phyloP scores from a whole-genome alignment of 2,888 invertebrate genomes.

The Steinernema scapterisci region DNA sequence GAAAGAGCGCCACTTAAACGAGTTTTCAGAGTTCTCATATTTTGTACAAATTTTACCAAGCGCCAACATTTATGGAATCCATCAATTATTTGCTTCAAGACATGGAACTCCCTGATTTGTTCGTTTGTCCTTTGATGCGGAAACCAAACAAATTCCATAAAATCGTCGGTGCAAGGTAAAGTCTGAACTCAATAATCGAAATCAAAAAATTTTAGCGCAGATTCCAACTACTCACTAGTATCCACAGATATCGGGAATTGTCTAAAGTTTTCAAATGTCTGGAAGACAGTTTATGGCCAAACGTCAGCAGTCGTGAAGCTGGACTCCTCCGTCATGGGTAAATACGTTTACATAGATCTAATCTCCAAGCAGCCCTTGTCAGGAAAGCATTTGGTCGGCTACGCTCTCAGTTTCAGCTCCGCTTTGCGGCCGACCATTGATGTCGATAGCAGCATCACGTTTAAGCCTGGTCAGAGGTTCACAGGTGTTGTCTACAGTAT shows the following conservation, averaged over 20 bases:
- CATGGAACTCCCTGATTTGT: neutral
- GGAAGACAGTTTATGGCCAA: neutral
- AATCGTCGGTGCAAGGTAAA: too few relatives aligned
- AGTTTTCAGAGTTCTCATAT: neutral
- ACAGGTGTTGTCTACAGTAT: neutral
- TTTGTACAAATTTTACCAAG: conserved; percentile 15
- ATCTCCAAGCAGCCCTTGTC: neutral
- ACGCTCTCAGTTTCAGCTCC: neutral
- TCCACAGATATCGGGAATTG: neutral
- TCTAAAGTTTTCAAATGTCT: neutral
- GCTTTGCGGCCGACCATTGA: neutral
- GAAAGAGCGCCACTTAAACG: too few relatives aligned
- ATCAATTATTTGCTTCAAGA: neutral
- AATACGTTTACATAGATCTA: too few relatives aligned
- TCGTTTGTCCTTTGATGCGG: neutral
- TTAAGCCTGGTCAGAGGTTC: neutral
- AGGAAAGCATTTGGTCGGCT: neutral
- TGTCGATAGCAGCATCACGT: neutral
- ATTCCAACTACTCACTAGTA: too few relatives aligned
- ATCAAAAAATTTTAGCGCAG: too few relatives aligned
- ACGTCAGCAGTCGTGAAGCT: neutral
- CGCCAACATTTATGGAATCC: conserved; percentile 12
- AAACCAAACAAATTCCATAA: too few relatives aligned
- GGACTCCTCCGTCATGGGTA: neutral
- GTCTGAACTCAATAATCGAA: too few relatives aligned